Evolutionary conservation across 2,797 vertebrate genomes (phyloP).

Genomic region (Liparis tanakae): DNA sequence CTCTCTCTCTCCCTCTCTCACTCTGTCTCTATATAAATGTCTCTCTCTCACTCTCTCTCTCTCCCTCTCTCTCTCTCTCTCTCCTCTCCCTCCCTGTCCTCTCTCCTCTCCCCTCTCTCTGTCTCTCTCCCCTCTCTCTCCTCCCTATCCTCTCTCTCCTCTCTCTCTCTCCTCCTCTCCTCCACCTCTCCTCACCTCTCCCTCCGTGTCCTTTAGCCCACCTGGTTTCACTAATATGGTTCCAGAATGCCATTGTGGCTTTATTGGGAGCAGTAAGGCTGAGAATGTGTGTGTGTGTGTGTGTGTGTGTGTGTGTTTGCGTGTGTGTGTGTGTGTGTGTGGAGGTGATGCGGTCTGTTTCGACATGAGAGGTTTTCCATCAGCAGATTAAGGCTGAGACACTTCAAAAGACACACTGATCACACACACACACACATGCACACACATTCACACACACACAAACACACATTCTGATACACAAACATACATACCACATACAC

Average conservation of each 20-base stretch:
- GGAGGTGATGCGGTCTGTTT: constrained; percentile 81
- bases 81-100: too few relatives aligned
- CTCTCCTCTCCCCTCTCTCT: too few relatives aligned
- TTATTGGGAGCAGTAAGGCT: constrained; percentile 73
- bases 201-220: constrained; percentile 86
- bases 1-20: too few relatives aligned
- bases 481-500: too few relatives aligned
- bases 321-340: constrained; percentile 35
- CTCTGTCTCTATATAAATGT: too few relatives aligned
- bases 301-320: constrained; percentile 21
- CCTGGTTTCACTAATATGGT: constrained; percentile 87
- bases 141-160: too few relatives aligned
- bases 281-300: constrained; percentile 46
- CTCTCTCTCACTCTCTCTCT: too few relatives aligned
- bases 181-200: constrained; percentile 63
- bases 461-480: constrained; percentile 7
- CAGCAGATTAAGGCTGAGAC: constrained; percentile 66
- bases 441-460: constrained; percentile 34
- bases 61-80: too few relatives aligned
- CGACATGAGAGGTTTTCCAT: constrained; percentile 82
- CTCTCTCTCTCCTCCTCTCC: constrained; percentile 39
- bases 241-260: constrained; percentile 88
- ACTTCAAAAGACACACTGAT: constrained; percentile 65
- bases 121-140: too few relatives aligned
- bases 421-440: constrained; percentile 26